A percentile compares a stretch with the other conserved stretches of the same genome.
Conservation (phyloP, 2,888 invertebrate species). For the Petrophora chlorosata region DNA sequence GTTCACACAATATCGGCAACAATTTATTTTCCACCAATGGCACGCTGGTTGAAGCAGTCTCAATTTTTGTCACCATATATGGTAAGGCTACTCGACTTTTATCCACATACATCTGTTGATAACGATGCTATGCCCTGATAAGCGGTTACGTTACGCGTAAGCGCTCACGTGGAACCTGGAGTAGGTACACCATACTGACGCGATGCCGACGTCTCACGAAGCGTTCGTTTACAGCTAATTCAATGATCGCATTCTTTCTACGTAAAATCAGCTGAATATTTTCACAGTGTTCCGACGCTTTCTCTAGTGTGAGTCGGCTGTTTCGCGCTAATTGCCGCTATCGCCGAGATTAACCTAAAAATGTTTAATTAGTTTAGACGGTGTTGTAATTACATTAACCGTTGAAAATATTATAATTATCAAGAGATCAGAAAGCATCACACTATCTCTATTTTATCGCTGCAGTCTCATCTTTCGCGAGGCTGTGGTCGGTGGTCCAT, state of each 20-base stretch:
- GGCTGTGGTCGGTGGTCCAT: neutral
- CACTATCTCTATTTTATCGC: conserved; percentile 41
- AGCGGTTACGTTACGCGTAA: conserved; percentile 43
- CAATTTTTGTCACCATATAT: conserved; percentile 90
- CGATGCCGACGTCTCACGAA: neutral
- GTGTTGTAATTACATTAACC: conserved; percentile 45
- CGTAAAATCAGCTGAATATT: conserved; percentile 40
- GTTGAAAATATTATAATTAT: conserved; percentile 49
- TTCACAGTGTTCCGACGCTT: conserved; percentile 57
- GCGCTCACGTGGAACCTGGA: conserved; percentile 41
- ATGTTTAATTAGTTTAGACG: conserved; percentile 59
- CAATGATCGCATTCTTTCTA: conserved; percentile 34
- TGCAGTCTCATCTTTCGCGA: conserved; percentile 12
- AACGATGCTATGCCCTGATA: conserved; percentile 64
- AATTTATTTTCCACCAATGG: conserved; percentile 85
- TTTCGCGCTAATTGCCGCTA: conserved; percentile 60
- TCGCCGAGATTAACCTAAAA: conserved; percentile 62
- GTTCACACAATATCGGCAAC: conserved; percentile 77
- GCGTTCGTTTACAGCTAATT: conserved; percentile 25
- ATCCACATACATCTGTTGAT: conserved; percentile 62
- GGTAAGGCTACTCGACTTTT: conserved; percentile 81
- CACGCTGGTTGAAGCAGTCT: conserved; percentile 80
- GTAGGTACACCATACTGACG: conserved; percentile 8
- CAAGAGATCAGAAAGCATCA: conserved; percentile 59
- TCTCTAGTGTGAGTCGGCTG: conserved; percentile 62